phyloP scores from a whole-genome alignment of 1,140 invertebrate species.

The Theocolax elegans region DNA sequence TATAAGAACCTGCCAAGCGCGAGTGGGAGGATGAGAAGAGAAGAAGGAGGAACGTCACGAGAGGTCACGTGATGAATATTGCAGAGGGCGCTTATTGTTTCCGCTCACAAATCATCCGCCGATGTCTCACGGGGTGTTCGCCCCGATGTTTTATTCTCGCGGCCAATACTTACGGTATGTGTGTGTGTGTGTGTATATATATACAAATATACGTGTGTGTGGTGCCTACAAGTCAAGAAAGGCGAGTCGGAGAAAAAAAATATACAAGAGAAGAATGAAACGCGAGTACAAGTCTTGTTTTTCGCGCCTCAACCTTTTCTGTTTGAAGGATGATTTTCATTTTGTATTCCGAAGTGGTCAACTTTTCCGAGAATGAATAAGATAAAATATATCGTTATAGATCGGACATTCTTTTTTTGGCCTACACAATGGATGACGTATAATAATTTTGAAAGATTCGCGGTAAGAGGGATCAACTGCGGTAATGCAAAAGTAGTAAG shows the following conservation, averaged over 20 bases:
- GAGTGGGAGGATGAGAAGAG: neutral
- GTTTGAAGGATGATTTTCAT: slow-evolving; percentile 27
- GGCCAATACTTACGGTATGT: slow-evolving; percentile 47
- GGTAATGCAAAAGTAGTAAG: too few relatives aligned
- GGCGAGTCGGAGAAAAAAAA: too few relatives aligned
- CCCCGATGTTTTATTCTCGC: slow-evolving; percentile 63
- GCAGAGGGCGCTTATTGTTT: slow-evolving; percentile 66
- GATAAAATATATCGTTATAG: too few relatives aligned
- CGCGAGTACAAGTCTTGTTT: slow-evolving; percentile 39
- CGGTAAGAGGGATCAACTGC: too few relatives aligned
- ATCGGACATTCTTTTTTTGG: neutral
- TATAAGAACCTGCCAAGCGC: neutral
- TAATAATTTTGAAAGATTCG: neutral
- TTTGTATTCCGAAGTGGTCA: slow-evolving; percentile 36
- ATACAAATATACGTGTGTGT: too few relatives aligned
- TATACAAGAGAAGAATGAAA: slow-evolving; percentile 13
- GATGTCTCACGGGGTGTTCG: slow-evolving; percentile 61
- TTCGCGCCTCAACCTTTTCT: neutral
- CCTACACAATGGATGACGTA: neutral
- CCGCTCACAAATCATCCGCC: slow-evolving; percentile 66
- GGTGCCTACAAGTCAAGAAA: too few relatives aligned
- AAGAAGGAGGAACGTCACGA: slow-evolving; percentile 36
- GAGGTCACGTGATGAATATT: slow-evolving; percentile 63
- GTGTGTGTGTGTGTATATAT: neutral
- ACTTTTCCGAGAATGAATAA: neutral